phyloP scores from a whole-genome alignment of 2,888 invertebrate genomes.

The Volucella zonaria region DNA sequence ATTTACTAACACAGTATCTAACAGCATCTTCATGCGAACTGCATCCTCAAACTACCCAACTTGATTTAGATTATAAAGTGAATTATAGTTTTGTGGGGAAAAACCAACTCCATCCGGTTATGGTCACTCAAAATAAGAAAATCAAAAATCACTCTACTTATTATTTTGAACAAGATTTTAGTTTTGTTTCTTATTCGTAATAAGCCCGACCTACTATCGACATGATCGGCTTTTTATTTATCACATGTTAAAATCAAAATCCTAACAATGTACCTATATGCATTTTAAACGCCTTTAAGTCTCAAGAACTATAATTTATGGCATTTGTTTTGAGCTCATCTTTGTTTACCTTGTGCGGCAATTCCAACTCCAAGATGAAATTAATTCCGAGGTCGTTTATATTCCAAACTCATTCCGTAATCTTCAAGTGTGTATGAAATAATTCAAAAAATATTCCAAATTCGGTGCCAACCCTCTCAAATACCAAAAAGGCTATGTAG shows the following conservation, averaged over 20 bases:
- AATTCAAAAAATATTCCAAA: conserved; percentile 37
- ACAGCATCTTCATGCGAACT: too few species aligned
- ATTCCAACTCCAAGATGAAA: conserved; percentile 19
- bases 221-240: conserved; percentile 11
- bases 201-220: conserved; percentile 1
- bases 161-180: conserved; percentile 28
- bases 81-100: too few species aligned
- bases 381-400: conserved; percentile 53
- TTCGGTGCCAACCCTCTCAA: conserved; percentile 6
- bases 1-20: too few species aligned
- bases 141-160: conserved; percentile 1
- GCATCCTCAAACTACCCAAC: too few species aligned
- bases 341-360: conserved; percentile 46
- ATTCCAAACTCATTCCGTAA: conserved; percentile 45
- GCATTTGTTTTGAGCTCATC: conserved; percentile 39
- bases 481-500: neutral
- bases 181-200: conserved; percentile 22
- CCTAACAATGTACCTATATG: conserved; percentile 38
- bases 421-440: conserved; percentile 21
- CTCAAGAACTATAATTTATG: conserved; percentile 19
- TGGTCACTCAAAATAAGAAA: neutral
- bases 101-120: conserved; percentile 25
- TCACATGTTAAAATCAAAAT: conserved; percentile 29
- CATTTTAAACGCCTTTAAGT: conserved; percentile 43
- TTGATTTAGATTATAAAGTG: too few species aligned